Evolutionary conservation across 2,888 invertebrate genomes (phyloP), one percentile per base, ranked within the genome.

Genomic region (Ptycholaimellus sp.): DNA sequence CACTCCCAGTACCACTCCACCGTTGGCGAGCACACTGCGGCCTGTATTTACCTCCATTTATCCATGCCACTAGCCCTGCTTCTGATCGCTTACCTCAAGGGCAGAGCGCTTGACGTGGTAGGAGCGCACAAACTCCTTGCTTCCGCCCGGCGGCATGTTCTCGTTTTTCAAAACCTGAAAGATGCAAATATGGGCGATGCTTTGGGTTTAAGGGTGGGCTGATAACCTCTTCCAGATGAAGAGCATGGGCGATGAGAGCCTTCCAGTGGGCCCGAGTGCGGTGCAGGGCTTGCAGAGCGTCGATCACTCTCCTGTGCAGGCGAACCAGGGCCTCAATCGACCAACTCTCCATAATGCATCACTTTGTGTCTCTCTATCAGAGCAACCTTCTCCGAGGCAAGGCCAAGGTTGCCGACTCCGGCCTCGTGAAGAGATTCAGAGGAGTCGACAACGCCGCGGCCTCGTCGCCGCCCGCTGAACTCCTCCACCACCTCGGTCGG

Each of bases 1-100:
- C 87, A 90, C 58, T 80, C 77, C 83, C 87, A 90, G 60, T 83
- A 83, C 90, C 90, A 93, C 62, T 90, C 87, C 79, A 61, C 37
- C n/a, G n/a, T n/a, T n/a, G n/a, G n/a, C n/a, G n/a, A n/a, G n/a
- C n/a, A n/a, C n/a, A n/a, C n/a, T n/a, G n/a, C n/a, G n/a, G n/a
- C n/a, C n/a, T n/a, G n/a, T n/a, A n/a, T n/a, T n/a, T n/a, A n/a
- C n/a, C n/a, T n/a, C n/a, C n/a, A n/a, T n/a, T n/a, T n/a, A n/a
- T n/a, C n/a, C n/a, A n/a, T n/a, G n/a, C n/a, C n/a, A n/a, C n/a
- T n/a, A n/a, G n/a, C n/a, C n/a, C n/a, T n/a, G n/a, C n/a, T n/a
- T n/a, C n/a, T n/a, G n/a, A n/a, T n/a, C n/a, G n/a, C n/a, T n/a
- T n/a, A n/a, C n/a, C n/a, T n/a, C n/a, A 13, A 23, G 13, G 25